Evolutionary conservation across 92 coral and sea anemone genomes (phyloP).

Genomic region (Micromussa lordhowensis): DNA sequence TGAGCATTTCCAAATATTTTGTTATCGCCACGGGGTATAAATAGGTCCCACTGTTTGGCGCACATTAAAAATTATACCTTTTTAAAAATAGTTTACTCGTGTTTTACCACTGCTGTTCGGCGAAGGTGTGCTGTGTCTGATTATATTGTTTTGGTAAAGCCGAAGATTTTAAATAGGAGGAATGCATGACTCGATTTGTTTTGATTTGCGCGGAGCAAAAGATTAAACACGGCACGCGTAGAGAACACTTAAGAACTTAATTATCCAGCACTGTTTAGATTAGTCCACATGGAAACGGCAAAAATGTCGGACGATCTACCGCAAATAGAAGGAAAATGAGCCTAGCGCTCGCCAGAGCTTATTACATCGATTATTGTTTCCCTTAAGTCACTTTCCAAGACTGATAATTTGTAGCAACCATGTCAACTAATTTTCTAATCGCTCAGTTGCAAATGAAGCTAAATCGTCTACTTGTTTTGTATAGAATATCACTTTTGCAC

Average conservation of each 20-base stretch:
- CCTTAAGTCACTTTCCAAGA: too few relatives aligned
- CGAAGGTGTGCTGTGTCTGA: slow-evolving; percentile 11
- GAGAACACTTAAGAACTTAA: slow-evolving; percentile 30
- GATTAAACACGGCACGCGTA: slow-evolving; percentile 32
- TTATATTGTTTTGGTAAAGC: background rate
- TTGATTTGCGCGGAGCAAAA: slow-evolving; percentile 22
- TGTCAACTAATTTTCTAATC: background rate
- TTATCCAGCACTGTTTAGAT: slow-evolving; percentile 11
- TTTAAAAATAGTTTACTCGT: slow-evolving; percentile 15
- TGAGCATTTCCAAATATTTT: slow-evolving; percentile 39
- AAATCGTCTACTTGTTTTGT: background rate
- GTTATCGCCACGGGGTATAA: slow-evolving; percentile 20
- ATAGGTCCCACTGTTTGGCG: slow-evolving; percentile 18
- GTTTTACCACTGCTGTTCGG: background rate
- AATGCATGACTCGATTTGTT: slow-evolving; percentile 11
- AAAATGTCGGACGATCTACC: background rate
- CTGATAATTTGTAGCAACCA: background rate
- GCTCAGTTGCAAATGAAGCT: background rate
- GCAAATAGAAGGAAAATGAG: slow-evolving; percentile 1
- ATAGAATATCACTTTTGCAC: background rate
- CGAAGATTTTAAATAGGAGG: background rate
- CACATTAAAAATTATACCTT: slow-evolving; percentile 6
- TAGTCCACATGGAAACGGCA: slow-evolving; percentile 8
- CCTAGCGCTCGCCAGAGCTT: background rate
- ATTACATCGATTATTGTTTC: background rate